phyloP scores from a whole-genome alignment of 1,140 invertebrate genomes.

The Condylostylus longicornis region DNA sequence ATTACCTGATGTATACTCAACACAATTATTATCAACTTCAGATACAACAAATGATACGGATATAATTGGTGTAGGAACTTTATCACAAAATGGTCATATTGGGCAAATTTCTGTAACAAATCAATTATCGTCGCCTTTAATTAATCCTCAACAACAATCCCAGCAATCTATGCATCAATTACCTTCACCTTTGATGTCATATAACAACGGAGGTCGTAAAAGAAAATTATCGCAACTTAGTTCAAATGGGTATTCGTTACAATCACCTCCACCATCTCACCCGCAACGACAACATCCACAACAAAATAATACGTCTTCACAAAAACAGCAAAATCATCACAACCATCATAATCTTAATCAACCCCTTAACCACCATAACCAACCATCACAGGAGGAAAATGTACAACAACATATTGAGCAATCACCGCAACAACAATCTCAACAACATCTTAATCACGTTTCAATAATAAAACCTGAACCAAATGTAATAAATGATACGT shows the following conservation, averaged over 20 bases:
- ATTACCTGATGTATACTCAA: not conserved
- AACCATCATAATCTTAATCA: slow-evolving; percentile 8
- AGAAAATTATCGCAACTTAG: too few species aligned
- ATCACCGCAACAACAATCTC: too few species aligned
- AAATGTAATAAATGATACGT: not conserved
- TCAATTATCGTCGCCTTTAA: too few species aligned
- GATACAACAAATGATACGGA: too few species aligned
- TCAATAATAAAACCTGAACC: not conserved
- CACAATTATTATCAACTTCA: not conserved
- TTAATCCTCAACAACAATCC: slow-evolving; percentile 3
- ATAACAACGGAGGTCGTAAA: too few species aligned
- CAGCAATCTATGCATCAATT: not conserved
- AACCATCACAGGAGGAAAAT: slow-evolving; percentile 2
- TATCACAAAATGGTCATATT: too few species aligned
- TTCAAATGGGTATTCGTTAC: too few species aligned
- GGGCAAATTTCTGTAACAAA: too few species aligned
- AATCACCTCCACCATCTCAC: slow-evolving; percentile 13
- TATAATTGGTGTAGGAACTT: too few species aligned
- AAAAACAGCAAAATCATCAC: slow-evolving; percentile 11
- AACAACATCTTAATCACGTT: slow-evolving; percentile 4
- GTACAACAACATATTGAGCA: too few species aligned
- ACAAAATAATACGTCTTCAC: slow-evolving; percentile 8
- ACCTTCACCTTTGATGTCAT: too few species aligned
- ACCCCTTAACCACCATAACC: not conserved
- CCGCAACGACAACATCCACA: slow-evolving; percentile 13